Percentiles rank a stretch among this genome's conserved stretches.
These are phyloP conservation scores for Melinaea marsaeus DNA, from an alignment of 2,888 invertebrate species.

Conservation along the genomic window DNA sequence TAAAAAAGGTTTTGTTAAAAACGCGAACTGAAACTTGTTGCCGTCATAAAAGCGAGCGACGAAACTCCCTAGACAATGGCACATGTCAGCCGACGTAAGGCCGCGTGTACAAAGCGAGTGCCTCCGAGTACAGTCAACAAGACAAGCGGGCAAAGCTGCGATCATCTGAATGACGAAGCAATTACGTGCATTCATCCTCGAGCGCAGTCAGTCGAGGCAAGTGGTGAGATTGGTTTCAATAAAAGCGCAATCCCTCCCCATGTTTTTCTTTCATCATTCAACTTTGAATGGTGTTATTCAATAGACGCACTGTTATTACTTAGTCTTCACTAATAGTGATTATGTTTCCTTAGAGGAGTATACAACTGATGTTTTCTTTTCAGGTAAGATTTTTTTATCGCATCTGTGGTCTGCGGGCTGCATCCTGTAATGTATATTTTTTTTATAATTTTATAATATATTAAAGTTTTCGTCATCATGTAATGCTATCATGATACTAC, in stretches of 20 bases:
- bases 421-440: not conserved
- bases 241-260: conserved; percentile 73
- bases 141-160: conserved; percentile 66
- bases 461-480: too few relatives aligned
- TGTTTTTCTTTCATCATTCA: conserved; percentile 75
- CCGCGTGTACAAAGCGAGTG: conserved; percentile 62
- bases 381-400: not conserved
- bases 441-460: conserved; percentile 36
- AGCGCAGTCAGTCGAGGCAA: conserved; percentile 69
- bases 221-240: conserved; percentile 76
- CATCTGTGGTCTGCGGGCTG: too few relatives aligned
- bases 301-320: conserved; percentile 39
- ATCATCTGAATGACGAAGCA: conserved; percentile 76
- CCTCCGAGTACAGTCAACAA: conserved; percentile 65
- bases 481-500: too few relatives aligned
- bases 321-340: conserved; percentile 30
- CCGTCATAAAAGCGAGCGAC: conserved; percentile 54
- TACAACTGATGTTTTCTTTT: conserved; percentile 13
- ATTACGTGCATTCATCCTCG: conserved; percentile 71
- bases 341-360: conserved; percentile 20
- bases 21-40: conserved; percentile 50
- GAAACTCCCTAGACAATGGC: conserved; percentile 58
- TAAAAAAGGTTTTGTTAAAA: conserved; percentile 35
- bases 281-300: conserved; percentile 69
- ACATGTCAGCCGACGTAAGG: conserved; percentile 62